Percentiles rank a stretch among this genome's conserved stretches.
phyloP scores from a whole-genome alignment of 1,140 invertebrate genomes.

The Idris sp. region DNA sequence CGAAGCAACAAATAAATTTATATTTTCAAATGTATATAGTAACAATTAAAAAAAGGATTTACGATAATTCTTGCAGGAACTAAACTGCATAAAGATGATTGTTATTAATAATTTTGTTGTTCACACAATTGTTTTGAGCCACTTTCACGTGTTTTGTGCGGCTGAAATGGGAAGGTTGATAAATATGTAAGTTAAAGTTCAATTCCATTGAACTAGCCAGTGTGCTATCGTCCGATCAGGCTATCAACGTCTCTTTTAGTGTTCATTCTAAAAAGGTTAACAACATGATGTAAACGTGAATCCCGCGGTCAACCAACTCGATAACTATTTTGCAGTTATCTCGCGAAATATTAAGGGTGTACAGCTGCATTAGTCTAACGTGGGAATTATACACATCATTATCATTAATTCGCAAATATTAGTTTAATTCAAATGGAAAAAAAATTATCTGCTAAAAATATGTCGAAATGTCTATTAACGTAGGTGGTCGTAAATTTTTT shows the following conservation, averaged over 20 bases:
- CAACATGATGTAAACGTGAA: constrained; percentile 61
- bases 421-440: constrained; percentile 36
- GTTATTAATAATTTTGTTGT: no score
- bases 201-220: constrained; percentile 53
- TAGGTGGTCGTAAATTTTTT: constrained; percentile 39
- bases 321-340: constrained; percentile 46
- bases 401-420: constrained; percentile 17
- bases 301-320: constrained; percentile 60
- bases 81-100: no score
- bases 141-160: constrained; percentile 8
- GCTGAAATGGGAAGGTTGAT: constrained; percentile 18
- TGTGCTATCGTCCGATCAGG: constrained; percentile 55
- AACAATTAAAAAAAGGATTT: constrained; percentile 62
- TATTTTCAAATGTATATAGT: no score
- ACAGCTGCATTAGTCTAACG: constrained; percentile 50
- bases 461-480: constrained; percentile 11
- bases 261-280: constrained; percentile 65
- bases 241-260: constrained; percentile 64
- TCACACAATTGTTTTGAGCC: no score
- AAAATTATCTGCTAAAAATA: constrained; percentile 24
- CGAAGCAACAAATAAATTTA: constrained; percentile 55
- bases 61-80: no score
- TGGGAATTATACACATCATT: constrained; percentile 52
- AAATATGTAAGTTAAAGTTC: constrained; percentile 62
- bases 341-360: constrained; percentile 49